These are phyloP conservation scores for Neotragus moschatus DNA, from an alignment of 2,113 vertebrate species.

Conservation along the genomic window DNA sequence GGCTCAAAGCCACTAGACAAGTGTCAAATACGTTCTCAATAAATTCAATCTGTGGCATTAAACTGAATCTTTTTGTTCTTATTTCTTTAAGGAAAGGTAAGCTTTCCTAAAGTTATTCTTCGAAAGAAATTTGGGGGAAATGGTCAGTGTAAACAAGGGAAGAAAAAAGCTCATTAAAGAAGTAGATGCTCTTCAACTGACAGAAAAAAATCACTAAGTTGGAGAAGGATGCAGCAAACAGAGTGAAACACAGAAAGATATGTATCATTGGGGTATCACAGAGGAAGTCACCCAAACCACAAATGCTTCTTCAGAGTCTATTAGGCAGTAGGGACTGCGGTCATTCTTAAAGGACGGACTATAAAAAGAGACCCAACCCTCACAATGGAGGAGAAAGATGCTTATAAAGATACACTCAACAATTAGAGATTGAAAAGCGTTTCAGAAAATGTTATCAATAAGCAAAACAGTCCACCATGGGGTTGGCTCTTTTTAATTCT, in stretches of 20 bases:
- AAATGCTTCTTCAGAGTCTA: neutral
- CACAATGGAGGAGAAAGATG: neutral
- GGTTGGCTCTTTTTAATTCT: neutral
- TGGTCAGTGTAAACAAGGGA: neutral
- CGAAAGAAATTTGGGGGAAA: neutral
- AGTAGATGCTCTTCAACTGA: neutral
- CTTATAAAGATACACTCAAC: neutral
- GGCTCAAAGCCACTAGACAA: neutral
- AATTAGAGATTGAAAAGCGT: neutral
- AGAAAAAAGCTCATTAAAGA: neutral
- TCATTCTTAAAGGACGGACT: neutral
- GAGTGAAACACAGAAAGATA: neutral
- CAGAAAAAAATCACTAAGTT: neutral
- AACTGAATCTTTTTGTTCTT: neutral
- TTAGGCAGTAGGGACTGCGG: neutral
- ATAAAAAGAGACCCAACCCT: neutral
- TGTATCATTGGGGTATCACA: neutral
- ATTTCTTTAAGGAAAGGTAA: neutral
- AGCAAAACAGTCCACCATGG: neutral
- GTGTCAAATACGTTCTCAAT: slow-evolving; percentile 18
- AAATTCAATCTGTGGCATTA: neutral
- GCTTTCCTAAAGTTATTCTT: neutral
- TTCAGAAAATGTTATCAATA: neutral
- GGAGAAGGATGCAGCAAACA: neutral
- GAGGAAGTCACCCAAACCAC: neutral